Base-by-base conservation (phyloP, 1,140 invertebrate genomes). In the Bombus vancouverensis region DNA sequence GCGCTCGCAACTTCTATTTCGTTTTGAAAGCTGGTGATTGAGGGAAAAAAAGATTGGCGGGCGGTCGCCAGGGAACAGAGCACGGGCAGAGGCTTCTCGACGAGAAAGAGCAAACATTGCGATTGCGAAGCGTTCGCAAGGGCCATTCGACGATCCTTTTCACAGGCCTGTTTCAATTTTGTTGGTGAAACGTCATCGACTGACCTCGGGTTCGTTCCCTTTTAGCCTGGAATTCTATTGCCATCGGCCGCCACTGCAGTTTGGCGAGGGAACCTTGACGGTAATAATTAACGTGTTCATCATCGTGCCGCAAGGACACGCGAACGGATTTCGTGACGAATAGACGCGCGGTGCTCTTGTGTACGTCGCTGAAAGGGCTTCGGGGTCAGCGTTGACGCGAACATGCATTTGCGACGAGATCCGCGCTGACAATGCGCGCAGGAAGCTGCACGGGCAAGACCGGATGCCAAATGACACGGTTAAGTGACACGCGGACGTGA, bases 221-320 rank as follows among this genome's bases (percentile, higher is more conserved):
- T 89, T 87, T 85, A 84, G 81, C 39, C 32, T 42, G 32, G 47
- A 53, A 81, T 87, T 85, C 78, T 68, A 84, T 47, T 28, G 70
- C 72, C 76, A 22, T 62, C 59, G 42, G 80, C 75, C n/a, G 47
- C 73, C 66, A 47, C 72, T 77, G 66, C 71, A 59, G 79, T 57
- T 83, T 42, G 39, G 53, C 59, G 77, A 39, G 44, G 1, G 66
- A 81, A 66, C 83, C 85, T 90, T 81, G 83, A 53, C 87, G 84
- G 83, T 91, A 92, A 91, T 92, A 92, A 92, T 92, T 92, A 92
- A 92, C 90, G 84, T 86, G 83, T 71, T 89, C 91, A 91, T 92
- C 90, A 92, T 86, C 77, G 82, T 75, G 39, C 70, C 42, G 81
- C 57, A 73, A 86, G 90, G 80, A 86, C 87, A 85, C 86, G 88